Base-by-base conservation (phyloP, 1,140 invertebrate genomes). In the Drosophila takahashii region DNA sequence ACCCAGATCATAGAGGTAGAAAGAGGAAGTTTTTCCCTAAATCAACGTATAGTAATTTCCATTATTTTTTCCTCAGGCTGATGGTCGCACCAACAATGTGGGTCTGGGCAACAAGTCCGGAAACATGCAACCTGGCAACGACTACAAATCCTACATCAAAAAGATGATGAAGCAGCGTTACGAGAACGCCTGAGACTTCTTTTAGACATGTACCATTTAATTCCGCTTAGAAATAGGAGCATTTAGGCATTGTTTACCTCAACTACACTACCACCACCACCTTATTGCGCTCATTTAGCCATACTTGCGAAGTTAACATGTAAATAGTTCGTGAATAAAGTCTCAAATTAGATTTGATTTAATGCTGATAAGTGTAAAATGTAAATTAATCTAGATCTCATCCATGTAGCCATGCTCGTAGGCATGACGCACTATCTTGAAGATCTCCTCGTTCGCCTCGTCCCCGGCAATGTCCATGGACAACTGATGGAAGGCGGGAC, bases 1-100 rank as follows among this genome's bases (percentile, higher is more conserved):
- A 97, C 97, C 7, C 96, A 96, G 48, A 98, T 98, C 50, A 97
- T 99, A 69, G 96, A 98, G 93, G 96, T 96, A n/a, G n/a, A n/a
- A n/a, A n/a, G n/a, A n/a, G n/a, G n/a, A n/a, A n/a, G n/a, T n/a
- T n/a, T n/a, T n/a, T n/a, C n/a, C n/a, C n/a, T n/a, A n/a, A n/a
- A n/a, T n/a, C n/a, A n/a, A n/a, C n/a, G n/a, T n/a, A n/a, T n/a
- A n/a, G n/a, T n/a, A n/a, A n/a, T n/a, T n/a, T n/a, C n/a, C n/a
- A n/a, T n/a, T n/a, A n/a, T n/a, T n/a, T n/a, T n/a, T n/a, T n/a
- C n/a, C n/a, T 13, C 15, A 92, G 90, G 90, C 91, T 8, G 91
- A 91, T 0, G 78, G 74, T 16, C 77, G 95, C 60, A 94, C 94
- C 51, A 94, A 93, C 66, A 95, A 94, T 32, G 95, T 95, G 39